Evolutionary conservation across 1,140 invertebrate genomes (phyloP), one percentile per base, ranked within the genome.

Genomic region (Macrosteles quadrilineatus): DNA sequence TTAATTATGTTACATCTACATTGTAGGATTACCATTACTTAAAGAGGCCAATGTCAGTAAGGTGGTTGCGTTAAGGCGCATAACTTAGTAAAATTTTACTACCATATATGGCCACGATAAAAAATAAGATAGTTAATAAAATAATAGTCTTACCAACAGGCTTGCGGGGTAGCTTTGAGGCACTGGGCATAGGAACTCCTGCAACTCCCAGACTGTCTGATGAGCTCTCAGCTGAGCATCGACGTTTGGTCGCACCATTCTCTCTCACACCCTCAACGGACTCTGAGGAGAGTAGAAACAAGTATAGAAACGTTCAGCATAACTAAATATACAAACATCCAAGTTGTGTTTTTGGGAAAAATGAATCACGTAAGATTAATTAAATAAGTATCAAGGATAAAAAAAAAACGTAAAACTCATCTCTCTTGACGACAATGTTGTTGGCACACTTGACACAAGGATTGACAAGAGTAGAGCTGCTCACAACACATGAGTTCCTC

Each of bases 401-500:
- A n/a, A n/a, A n/a, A n/a, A n/a, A n/a, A n/a, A n/a, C n/a, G n/a
- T n/a, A n/a, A n/a, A n/a, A n/a, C 32, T 14, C 14, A 36, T 14
- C 32, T 36, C 32, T 36, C 32, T 36, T 36, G 32, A 36, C 4
- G 32, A 36, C 47, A n/a, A 9, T 50, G 47, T 17, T 21, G n/a
- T 50, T 68, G 1, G 68, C 32, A 53, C 73, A 74, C 55, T 72
- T 70, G 36, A 36, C 32, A 55, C 73, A 74, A 21, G 50, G 27
- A 40, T 21, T 68, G 40, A 14, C 27, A 53, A n/a, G 70, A 55
- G 67, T 83, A 83, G 62, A 87, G 82, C 75, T 85, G 85, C 76
- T 88, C 85, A 79, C 89, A 90, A 57, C 86, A 87, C 75, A 84
- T 83, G 0, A 90, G 76, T 67, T 87, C 85, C 73, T 89, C 86